Evolutionary conservation across 2,888 invertebrate genomes (phyloP).

Genomic region (Clistopyga incitator): DNA sequence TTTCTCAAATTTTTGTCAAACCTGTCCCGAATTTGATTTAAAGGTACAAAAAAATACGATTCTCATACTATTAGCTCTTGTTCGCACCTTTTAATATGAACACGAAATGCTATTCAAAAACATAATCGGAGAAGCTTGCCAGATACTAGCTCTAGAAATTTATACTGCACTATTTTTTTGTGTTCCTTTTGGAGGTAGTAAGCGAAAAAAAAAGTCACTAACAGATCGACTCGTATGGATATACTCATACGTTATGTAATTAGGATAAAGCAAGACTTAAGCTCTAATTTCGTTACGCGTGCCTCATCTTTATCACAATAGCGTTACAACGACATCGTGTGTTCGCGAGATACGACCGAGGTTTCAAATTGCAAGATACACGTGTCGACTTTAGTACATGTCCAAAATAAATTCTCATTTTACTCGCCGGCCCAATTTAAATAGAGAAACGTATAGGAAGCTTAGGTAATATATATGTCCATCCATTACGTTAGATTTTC

Average conservation of each 20-base stretch:
- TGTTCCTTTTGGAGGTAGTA: neutral
- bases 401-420: constrained; percentile 3
- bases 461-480: neutral
- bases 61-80: too few relatives aligned
- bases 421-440: neutral
- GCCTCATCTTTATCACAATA: neutral
- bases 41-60: too few relatives aligned
- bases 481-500: neutral
- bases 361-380: constrained; percentile 1
- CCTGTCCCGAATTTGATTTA: too few relatives aligned
- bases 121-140: neutral
- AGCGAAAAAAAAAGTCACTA: neutral
- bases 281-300: too few relatives aligned
- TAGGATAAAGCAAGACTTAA: constrained; percentile 1
- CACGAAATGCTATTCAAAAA: neutral
- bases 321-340: neutral
- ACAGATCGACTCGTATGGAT: neutral
- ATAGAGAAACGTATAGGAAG: neutral
- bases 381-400: neutral
- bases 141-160: neutral
- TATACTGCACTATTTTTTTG: neutral
- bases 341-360: neutral
- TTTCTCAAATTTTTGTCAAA: too few relatives aligned
- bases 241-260: too few relatives aligned
- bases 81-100: too few relatives aligned